Evolutionary conservation across 2,113 vertebrate species (phyloP).

Genomic region (Panthera leo): DNA sequence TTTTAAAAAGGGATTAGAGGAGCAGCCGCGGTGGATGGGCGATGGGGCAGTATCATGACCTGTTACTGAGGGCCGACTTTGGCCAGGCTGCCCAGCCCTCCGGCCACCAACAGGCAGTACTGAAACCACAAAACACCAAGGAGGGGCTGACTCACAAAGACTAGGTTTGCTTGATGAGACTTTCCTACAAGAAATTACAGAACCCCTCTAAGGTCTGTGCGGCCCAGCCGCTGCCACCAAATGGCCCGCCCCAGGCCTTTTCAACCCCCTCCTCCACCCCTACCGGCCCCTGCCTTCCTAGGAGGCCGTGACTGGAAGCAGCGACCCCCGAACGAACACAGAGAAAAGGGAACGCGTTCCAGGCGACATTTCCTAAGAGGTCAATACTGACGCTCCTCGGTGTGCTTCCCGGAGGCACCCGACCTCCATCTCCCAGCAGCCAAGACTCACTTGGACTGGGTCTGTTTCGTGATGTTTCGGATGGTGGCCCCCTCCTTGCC

Average conservation of each 20-base stretch:
- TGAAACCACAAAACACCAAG: neutral
- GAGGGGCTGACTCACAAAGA: neutral
- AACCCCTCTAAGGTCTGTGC: accelerated
- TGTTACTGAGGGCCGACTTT: neutral
- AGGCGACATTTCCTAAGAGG: neutral
- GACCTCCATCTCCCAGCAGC: neutral
- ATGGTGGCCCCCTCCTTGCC: slow-evolving; percentile 98
- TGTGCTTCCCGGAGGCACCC: neutral
- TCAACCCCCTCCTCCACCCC: too few species aligned
- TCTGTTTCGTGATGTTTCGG: slow-evolving; percentile 97
- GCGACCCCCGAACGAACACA: neutral
- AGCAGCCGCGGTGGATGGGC: neutral
- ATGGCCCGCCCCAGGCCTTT: accelerated
- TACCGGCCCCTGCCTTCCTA: too few species aligned
- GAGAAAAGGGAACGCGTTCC: neutral
- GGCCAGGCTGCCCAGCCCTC: neutral
- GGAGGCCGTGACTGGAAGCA: neutral
- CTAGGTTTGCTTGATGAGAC: too few species aligned
- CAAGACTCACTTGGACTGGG: slow-evolving; percentile 94
- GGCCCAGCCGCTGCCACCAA: neutral
- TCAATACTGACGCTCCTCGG: accelerated
- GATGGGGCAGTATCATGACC: accelerated
- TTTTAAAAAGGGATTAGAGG: neutral
- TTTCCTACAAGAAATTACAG: neutral
- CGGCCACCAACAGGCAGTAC: too few species aligned